phyloP scores from a whole-genome alignment of 2,113 vertebrate genomes.

The Tachysurus fulvidraco region DNA sequence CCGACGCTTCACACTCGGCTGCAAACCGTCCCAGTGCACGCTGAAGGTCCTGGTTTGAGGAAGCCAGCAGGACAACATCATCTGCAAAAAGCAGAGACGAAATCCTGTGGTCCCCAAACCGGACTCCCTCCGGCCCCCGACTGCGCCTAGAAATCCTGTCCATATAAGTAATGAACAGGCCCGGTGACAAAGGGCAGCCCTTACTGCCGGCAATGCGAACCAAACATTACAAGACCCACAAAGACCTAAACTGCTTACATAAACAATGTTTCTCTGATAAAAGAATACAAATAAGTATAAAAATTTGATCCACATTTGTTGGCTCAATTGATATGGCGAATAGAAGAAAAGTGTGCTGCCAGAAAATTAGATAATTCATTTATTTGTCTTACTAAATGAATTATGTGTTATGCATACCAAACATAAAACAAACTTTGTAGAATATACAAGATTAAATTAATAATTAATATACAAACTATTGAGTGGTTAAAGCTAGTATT shows the following conservation, averaged over 20 bases:
- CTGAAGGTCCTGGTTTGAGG: too few species aligned
- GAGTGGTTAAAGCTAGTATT: not conserved
- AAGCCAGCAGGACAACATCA: too few species aligned
- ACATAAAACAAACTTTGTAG: not conserved
- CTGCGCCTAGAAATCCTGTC: too few species aligned
- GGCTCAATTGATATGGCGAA: not conserved
- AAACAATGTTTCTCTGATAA: not conserved
- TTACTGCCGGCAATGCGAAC: too few species aligned
- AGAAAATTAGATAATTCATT: not conserved
- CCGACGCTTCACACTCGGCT: too few species aligned
- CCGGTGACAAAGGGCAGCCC: too few species aligned
- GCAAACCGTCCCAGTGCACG: too few species aligned
- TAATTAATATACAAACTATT: not conserved
- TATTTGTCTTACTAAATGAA: not conserved
- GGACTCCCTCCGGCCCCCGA: too few species aligned
- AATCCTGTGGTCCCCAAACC: too few species aligned
- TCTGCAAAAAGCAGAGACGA: too few species aligned
- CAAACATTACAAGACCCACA: not conserved
- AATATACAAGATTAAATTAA: not conserved
- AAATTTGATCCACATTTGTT: not conserved
- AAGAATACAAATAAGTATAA: not conserved
- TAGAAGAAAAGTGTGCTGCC: not conserved
- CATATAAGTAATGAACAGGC: too few species aligned
- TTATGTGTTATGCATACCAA: not conserved
- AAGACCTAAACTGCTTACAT: not conserved